These are phyloP conservation scores for Panagrolaimus sp. DNA, from an alignment of 1,140 invertebrate genomes.

Conservation along the genomic window DNA sequence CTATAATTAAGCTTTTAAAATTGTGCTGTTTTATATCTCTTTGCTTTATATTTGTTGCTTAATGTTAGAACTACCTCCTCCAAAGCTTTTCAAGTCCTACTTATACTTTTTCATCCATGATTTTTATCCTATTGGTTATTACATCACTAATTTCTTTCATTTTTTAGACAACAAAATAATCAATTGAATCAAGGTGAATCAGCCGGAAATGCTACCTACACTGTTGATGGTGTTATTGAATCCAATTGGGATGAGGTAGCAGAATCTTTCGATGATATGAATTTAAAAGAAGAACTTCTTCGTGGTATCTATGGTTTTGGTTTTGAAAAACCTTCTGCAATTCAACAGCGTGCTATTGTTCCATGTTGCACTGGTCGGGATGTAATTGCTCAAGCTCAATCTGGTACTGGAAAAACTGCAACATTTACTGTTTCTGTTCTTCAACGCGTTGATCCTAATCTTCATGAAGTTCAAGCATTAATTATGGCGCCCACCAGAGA, in stretches of 20 bases:
- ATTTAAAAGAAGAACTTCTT: constrained; percentile 77
- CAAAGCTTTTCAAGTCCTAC: too few relatives aligned
- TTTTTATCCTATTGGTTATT: too few relatives aligned
- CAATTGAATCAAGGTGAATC: too few relatives aligned
- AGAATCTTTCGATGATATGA: constrained; percentile 98
- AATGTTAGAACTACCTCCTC: too few relatives aligned
- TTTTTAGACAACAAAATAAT: too few relatives aligned
- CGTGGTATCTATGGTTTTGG: constrained; percentile 98
- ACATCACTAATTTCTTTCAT: too few relatives aligned
- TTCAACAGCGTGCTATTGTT: constrained; percentile 96
- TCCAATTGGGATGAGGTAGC: constrained; percentile 68
- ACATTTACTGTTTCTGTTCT: constrained; percentile 98
- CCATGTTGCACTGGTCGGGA: constrained; percentile 80
- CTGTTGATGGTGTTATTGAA: constrained; percentile 36
- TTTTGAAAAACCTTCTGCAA: constrained; percentile 99
- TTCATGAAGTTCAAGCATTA: constrained; percentile 87
- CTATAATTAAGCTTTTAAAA: too few relatives aligned
- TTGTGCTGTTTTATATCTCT: too few relatives aligned
- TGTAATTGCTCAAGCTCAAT: constrained; percentile 98
- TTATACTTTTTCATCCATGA: too few relatives aligned
- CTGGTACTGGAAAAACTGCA: constrained; percentile 97
- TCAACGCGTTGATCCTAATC: constrained; percentile 84
- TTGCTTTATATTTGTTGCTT: too few relatives aligned
- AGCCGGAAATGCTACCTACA: not conserved
- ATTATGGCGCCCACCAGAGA: constrained; percentile 96